These are phyloP conservation scores for Lysandra bellargus DNA, from an alignment of 2,888 invertebrate genomes.

Conservation along the genomic window DNA sequence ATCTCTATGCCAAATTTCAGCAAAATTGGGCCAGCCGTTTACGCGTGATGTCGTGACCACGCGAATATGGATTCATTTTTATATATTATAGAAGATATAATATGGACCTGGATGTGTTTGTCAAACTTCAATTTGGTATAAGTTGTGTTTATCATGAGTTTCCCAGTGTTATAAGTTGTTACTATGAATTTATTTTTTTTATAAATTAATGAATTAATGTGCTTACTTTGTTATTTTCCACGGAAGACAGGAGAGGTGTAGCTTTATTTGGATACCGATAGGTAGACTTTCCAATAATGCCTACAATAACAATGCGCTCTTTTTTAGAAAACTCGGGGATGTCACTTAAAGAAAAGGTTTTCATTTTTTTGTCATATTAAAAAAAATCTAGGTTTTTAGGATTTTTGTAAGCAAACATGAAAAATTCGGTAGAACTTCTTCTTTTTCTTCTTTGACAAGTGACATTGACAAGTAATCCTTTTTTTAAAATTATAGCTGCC, in stretches of 20 bases:
- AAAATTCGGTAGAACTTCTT: neutral
- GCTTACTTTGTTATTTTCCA: constrained; percentile 66
- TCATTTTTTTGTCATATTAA: constrained; percentile 50
- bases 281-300: constrained; percentile 86
- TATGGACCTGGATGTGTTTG: no score
- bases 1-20: no score
- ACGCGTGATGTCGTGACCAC: no score
- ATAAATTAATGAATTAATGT: constrained; percentile 1
- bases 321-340: constrained; percentile 73
- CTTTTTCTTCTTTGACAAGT: neutral
- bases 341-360: constrained; percentile 61
- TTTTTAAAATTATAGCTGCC: no score
- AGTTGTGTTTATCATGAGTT: no score
- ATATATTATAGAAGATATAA: no score
- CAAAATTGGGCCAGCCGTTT: no score
- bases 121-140: no score
- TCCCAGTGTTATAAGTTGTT: no score
- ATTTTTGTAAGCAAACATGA: neutral
- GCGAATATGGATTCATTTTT: no score
- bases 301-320: constrained; percentile 84
- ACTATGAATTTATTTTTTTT: neutral
- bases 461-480: no score
- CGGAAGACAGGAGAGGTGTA: constrained; percentile 77
- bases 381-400: neutral
- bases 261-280: constrained; percentile 84